These are phyloP conservation scores for Neuroterus valhalla DNA, from an alignment of 1,140 invertebrate genomes.

Conservation along the genomic window DNA sequence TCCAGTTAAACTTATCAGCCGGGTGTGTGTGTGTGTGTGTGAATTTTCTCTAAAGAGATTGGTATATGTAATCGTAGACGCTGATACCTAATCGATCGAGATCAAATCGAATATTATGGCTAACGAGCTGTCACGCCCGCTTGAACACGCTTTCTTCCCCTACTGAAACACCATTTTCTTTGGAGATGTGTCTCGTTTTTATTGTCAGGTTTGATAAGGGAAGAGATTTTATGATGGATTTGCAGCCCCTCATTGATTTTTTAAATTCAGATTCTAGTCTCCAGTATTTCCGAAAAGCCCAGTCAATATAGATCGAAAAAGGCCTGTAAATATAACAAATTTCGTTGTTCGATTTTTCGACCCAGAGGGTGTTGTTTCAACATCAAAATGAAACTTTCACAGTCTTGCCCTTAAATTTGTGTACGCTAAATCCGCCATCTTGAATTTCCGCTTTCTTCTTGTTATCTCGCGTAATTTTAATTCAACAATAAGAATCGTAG, in stretches of 20 bases:
- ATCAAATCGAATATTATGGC: slow-evolving; percentile 62
- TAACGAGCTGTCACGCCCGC: slow-evolving; percentile 63
- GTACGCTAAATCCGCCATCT: too few relatives aligned
- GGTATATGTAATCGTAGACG: slow-evolving; percentile 39
- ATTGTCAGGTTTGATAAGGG: slow-evolving; percentile 1
- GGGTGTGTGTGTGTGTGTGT: background rate
- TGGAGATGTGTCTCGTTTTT: background rate
- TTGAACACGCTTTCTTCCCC: slow-evolving; percentile 51
- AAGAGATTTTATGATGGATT: background rate
- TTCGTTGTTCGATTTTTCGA: too few relatives aligned
- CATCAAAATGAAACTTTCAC: too few relatives aligned
- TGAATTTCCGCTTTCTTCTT: too few relatives aligned
- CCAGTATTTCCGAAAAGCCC: too few relatives aligned
- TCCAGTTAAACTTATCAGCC: slow-evolving; percentile 5
- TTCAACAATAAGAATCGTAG: too few relatives aligned
- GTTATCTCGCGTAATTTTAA: too few relatives aligned
- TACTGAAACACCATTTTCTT: slow-evolving; percentile 13
- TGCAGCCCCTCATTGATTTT: background rate
- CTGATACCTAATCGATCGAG: slow-evolving; percentile 60
- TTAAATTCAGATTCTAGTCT: background rate
- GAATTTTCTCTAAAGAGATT: slow-evolving; percentile 9
- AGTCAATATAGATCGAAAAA: too few relatives aligned
- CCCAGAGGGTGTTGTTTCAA: too few relatives aligned
- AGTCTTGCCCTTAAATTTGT: too few relatives aligned
- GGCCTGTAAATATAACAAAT: too few relatives aligned